phyloP scores from a whole-genome alignment of 1,140 invertebrate genomes.

The Drosophila subobscura region DNA sequence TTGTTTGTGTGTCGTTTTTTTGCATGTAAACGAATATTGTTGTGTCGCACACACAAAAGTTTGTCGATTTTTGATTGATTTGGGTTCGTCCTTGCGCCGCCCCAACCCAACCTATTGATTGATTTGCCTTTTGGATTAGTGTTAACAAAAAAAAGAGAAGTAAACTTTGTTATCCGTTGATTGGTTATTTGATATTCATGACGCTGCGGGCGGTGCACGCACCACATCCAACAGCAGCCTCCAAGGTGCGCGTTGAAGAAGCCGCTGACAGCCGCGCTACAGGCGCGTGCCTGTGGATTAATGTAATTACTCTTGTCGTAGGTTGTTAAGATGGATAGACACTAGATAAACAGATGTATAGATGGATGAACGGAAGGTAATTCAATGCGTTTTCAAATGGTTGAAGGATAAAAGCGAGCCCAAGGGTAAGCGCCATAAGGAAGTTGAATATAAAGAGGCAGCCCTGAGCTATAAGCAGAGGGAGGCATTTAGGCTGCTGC shows the following conservation, averaged over 20 bases:
- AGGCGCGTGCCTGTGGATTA: slow-evolving; percentile 69
- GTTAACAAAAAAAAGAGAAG: slow-evolving; percentile 39
- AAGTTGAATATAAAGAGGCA: too few relatives aligned
- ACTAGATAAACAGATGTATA: slow-evolving; percentile 38
- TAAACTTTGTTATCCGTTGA: slow-evolving; percentile 61
- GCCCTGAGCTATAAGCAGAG: too few relatives aligned
- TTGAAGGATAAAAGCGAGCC: slow-evolving; percentile 8
- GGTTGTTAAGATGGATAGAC: slow-evolving; percentile 51
- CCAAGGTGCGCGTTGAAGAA: slow-evolving; percentile 26
- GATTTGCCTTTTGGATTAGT: slow-evolving; percentile 75
- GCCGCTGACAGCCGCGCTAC: slow-evolving; percentile 9
- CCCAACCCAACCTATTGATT: slow-evolving; percentile 52
- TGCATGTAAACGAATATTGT: slow-evolving; percentile 60
- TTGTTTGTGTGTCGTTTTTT: slow-evolving; percentile 1
- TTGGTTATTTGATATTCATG: slow-evolving; percentile 81
- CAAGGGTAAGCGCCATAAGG: too few relatives aligned
- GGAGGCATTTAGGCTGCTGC: too few relatives aligned
- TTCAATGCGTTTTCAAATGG: slow-evolving; percentile 14
- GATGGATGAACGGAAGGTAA: slow-evolving; percentile 23
- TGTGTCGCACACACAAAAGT: slow-evolving; percentile 55
- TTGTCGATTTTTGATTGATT: slow-evolving; percentile 63
- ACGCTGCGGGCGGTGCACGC: slow-evolving; percentile 29
- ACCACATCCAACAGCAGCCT: slow-evolving; percentile 14
- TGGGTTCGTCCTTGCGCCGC: slow-evolving; percentile 55
- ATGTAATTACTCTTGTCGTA: slow-evolving; percentile 76